Evolutionary conservation across 2,888 invertebrate species (phyloP).

Genomic region (Drepanosiphum platanoidis): DNA sequence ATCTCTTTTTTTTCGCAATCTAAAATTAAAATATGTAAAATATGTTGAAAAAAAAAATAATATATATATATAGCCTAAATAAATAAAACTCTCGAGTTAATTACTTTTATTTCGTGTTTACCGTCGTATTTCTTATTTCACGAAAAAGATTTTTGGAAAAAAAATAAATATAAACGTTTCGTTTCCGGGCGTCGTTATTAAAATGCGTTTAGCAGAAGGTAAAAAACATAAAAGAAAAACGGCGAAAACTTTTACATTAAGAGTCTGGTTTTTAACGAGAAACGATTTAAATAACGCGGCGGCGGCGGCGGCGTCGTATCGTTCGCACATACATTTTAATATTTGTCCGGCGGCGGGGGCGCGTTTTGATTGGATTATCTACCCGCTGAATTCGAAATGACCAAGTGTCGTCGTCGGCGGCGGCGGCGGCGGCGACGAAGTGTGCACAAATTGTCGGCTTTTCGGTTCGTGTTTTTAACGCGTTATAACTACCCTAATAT

Average conservation of each 20-base stretch:
- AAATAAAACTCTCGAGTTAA: too few relatives aligned
- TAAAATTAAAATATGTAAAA: too few relatives aligned
- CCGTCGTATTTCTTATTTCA: too few relatives aligned
- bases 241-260: not conserved
- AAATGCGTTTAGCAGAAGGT: too few relatives aligned
- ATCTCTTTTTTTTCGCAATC: too few relatives aligned
- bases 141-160: too few relatives aligned
- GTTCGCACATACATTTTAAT: not conserved
- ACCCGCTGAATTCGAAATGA: conserved; percentile 1
- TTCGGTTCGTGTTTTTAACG: conserved; percentile 49
- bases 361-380: conserved; percentile 19
- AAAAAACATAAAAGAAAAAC: too few relatives aligned
- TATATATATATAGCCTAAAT: too few relatives aligned
- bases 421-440: not conserved
- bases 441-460: conserved; percentile 37
- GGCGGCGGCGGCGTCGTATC: not conserved
- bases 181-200: too few relatives aligned
- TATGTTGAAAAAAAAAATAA: too few relatives aligned
- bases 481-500: not conserved
- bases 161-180: too few relatives aligned
- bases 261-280: not conserved
- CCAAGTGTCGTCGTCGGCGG: not conserved
- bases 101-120: too few relatives aligned
- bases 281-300: not conserved
- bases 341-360: not conserved